Base-by-base conservation (phyloP, 2,113 vertebrate species). In the Dicerorhinus sumatrensis region DNA sequence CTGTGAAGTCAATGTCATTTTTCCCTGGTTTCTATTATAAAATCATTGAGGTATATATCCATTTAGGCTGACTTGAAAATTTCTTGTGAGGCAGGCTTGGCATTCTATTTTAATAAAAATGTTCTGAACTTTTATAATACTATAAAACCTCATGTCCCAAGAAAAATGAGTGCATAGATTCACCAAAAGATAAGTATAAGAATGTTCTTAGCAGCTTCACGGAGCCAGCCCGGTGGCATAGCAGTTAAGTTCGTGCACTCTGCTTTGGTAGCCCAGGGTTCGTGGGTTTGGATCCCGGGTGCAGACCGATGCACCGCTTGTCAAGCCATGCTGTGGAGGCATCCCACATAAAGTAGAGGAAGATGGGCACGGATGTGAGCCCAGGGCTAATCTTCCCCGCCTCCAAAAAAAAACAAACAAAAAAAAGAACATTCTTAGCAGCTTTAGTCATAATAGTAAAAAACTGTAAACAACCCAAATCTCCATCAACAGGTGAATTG, bases 91-190 rank as follows among this genome's bases (percentile, higher is more conserved):
- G 36, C 12, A 87, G 67, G 8, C 18, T 56, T 89, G 31, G 11
- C 54, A 90, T 96, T 93, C 29, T 80, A 46, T 79, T 87, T 96
- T 63, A 67, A 96, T 63, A 33, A 31, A 89, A 73, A 94, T 31
- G 17, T 65, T 83, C 31, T 83, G 16, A 91, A 93, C 21, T 86
- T 95, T 89, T 70, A 70, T 48, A 94, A 39, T 73, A 95, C 23
- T 69, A 16, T 70, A 92, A 48, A 94, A 94, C 18, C 65, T 89
- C 83, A 89, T 56, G 42, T 4, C 12, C 80, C 89, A 84, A 92
- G 58, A 92, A 83, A 90, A 88, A 69, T 85, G 6, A 97, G 21
- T 92, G 10, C 33, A 76, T 51, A 88, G 86, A 96, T 51, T 97
- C 46, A 93, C 23, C 11, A 94, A 82, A 97, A 91, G 20, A 81